Base-by-base conservation (phyloP, 2,888 invertebrate species). In the Coenonympha arcania region DNA sequence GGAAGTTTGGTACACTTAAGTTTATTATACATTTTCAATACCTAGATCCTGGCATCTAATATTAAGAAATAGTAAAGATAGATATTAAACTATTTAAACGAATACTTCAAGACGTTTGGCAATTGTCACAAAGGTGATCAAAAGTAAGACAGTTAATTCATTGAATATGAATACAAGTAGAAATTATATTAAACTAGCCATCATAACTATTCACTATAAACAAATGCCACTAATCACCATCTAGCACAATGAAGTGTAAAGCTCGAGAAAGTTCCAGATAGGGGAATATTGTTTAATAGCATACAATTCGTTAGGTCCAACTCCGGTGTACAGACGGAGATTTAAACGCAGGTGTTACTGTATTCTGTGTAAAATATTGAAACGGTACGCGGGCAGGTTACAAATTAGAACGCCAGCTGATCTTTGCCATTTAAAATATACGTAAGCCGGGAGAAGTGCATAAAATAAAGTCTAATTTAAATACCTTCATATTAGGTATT, bases 281-380 rank as follows among this genome's bases (percentile, higher is more conserved):
- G 49, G 49, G 45, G 48, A 50, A 57, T 55, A 57, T 53, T 57
- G 55, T 52, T 52, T 53, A 55, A 55, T 55, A 42, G 57, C 56
- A 56, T 39, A 56, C 54, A 55, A 55, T 56, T 60, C 55, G 57
- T 57, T 59, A 57, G 64, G 61, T 63, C 54, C 60, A 64, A 63
- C 65, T 47, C 63, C 65, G 65, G 31, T 24, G 24, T 39, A 30
- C 64, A 69, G 73, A 69, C 66, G 61, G 59, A 71, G 71, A 71
- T 73, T 76, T 69, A 71, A 70, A 62, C 63, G 57, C 75, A 78
- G 76, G 76, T 78, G 76, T 68, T 71, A 67, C 72, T 64, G 64
- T 72, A 71, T 76, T 74, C 72, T 65, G 67, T 71, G 67, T 78
- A 68, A 76, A 78, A 76, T 76, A 77, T 79, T 73, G 75, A 73